Evolutionary conservation across 1,140 invertebrate species (phyloP).

Genomic region (Bombus breviceps): DNA sequence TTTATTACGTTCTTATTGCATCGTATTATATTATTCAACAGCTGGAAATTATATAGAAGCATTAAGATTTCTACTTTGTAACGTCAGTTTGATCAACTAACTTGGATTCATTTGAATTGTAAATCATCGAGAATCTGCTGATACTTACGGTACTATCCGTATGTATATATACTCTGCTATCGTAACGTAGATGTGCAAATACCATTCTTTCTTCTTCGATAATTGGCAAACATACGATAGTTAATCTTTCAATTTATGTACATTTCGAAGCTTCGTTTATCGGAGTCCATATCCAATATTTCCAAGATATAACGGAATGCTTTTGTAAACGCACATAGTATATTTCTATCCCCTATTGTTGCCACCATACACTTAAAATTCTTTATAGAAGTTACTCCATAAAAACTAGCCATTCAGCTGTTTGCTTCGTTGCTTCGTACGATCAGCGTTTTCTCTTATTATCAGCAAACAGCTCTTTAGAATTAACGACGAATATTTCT

Average conservation of each 20-base stretch:
- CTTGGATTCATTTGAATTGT: background rate
- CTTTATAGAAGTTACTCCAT: background rate
- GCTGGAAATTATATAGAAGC: too few relatives aligned
- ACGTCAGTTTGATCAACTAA: background rate
- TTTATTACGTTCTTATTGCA: background rate
- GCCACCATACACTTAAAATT: background rate
- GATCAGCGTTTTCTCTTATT: slow-evolving; percentile 4
- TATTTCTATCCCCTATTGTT: background rate
- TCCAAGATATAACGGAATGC: background rate
- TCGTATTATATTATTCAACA: background rate
- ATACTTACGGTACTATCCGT: too few relatives aligned
- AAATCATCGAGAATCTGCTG: background rate
- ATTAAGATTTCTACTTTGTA: background rate
- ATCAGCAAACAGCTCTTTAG: background rate
- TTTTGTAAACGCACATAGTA: background rate
- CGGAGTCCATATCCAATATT: background rate
- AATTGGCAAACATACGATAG: slow-evolving; percentile 1
- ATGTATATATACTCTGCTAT: background rate
- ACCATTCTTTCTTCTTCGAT: background rate
- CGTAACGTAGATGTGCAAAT: background rate
- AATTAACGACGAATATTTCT: background rate
- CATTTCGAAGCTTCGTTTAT: background rate
- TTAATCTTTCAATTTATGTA: background rate
- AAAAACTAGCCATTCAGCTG: background rate
- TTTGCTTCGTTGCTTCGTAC: background rate